phyloP scores from a whole-genome alignment of 2,888 invertebrate genomes.

The Nematopogon swammerdamellus region DNA sequence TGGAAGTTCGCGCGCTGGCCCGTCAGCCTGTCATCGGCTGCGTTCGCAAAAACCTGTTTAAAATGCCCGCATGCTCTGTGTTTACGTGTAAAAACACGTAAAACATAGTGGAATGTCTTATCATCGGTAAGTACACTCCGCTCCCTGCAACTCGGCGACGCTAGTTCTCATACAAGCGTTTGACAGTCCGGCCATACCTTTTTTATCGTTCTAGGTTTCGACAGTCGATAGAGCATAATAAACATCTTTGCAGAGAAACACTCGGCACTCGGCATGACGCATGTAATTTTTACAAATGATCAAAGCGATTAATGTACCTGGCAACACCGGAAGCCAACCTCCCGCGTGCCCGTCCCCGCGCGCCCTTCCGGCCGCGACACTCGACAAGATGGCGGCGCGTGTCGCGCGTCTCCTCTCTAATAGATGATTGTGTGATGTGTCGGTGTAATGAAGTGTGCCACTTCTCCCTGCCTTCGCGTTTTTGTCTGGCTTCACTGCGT shows the following conservation, averaged over 20 bases:
- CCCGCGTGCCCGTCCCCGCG: slow-evolving; percentile 10
- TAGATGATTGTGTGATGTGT: slow-evolving; percentile 47
- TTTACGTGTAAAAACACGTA: too few species aligned
- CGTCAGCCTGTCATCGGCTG: too few species aligned
- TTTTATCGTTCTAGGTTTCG: too few species aligned
- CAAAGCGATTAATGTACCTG: slow-evolving; percentile 33
- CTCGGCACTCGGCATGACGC: neutral
- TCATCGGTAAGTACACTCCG: too few species aligned
- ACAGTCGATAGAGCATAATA: too few species aligned
- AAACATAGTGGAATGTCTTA: too few species aligned
- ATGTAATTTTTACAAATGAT: slow-evolving; percentile 43
- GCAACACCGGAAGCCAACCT: slow-evolving; percentile 3
- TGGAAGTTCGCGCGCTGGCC: too few species aligned
- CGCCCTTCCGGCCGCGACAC: slow-evolving; percentile 41
- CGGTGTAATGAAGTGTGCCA: slow-evolving; percentile 55
- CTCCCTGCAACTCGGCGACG: too few species aligned
- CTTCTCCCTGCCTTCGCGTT: slow-evolving; percentile 31
- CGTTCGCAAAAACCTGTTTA: too few species aligned
- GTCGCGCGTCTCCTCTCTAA: slow-evolving; percentile 17
- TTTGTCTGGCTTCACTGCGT: slow-evolving; percentile 23
- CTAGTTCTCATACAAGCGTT: too few species aligned
- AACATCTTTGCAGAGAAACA: neutral
- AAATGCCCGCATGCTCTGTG: too few species aligned
- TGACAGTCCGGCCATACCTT: too few species aligned
- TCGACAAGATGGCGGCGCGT: slow-evolving; percentile 49